These are phyloP conservation scores for Luidia sarsii DNA, from an alignment of 53 echinoderm and acorn worm species.

Conservation along the genomic window DNA sequence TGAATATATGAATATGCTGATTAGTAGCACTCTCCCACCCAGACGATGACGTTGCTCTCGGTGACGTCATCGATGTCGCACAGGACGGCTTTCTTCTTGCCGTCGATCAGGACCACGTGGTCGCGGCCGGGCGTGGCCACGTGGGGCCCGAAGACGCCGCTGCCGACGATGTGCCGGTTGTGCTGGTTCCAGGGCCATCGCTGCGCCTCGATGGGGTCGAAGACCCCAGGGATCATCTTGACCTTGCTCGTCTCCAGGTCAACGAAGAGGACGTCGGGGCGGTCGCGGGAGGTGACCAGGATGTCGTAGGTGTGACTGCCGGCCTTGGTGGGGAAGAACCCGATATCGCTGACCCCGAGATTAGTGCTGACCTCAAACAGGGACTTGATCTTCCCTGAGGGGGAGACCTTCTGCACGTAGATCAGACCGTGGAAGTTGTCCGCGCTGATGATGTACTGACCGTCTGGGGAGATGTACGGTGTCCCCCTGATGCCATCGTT, in stretches of 20 bases:
- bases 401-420: conserved; percentile 89
- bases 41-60: conserved; percentile 83
- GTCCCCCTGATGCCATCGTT: conserved; percentile 86
- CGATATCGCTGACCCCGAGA: conserved; percentile 89
- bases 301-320: conserved; percentile 83
- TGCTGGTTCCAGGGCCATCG: conserved; percentile 86
- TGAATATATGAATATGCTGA: conserved; percentile 17
- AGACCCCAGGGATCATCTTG: conserved; percentile 88
- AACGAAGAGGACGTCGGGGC: conserved; percentile 82
- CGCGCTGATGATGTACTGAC: conserved; percentile 88
- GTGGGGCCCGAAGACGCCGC: conserved; percentile 85
- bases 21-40: conserved; percentile 88
- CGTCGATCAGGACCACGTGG: conserved; percentile 83
- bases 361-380: conserved; percentile 97
- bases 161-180: conserved; percentile 78
- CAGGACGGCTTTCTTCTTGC: conserved; percentile 70
- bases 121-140: conserved; percentile 76
- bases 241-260: conserved; percentile 88
- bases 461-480: conserved; percentile 87
- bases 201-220: conserved; percentile 64
- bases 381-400: conserved; percentile 80
- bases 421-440: conserved; percentile 82
- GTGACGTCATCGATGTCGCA: conserved; percentile 84
- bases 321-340: conserved; percentile 87
- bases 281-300: conserved; percentile 85